A percentile compares a stretch with the other conserved stretches of the same genome.
These are phyloP conservation scores for Elgaria multicarinata DNA, from an alignment of 2,113 vertebrate species.

Conservation along the genomic window DNA sequence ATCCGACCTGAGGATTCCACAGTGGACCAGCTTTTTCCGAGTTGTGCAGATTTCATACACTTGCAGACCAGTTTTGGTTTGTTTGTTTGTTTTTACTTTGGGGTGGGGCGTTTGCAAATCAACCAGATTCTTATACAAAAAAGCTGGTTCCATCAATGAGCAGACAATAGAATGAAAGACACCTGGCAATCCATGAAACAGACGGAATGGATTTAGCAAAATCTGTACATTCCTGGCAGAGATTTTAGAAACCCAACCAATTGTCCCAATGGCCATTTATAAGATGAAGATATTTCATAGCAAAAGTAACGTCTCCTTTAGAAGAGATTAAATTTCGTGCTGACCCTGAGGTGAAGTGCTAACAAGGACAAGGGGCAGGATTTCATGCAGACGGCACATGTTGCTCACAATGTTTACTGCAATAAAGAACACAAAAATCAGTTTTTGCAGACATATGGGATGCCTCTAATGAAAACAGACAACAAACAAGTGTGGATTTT, in stretches of 20 bases:
- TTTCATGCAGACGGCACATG: neutral
- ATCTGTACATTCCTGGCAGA: neutral
- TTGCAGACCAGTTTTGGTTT: too few relatives aligned
- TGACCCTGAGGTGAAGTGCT: neutral
- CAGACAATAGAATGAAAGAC: too few relatives aligned
- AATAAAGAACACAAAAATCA: conserved; percentile 12
- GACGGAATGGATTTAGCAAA: too few relatives aligned
- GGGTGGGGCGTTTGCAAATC: too few relatives aligned
- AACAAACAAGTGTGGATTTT: neutral
- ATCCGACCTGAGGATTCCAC: too few relatives aligned
- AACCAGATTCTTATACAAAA: too few relatives aligned
- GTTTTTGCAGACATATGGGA: neutral
- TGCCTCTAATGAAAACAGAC: conserved; percentile 2
- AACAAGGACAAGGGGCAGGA: neutral
- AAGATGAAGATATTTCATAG: neutral
- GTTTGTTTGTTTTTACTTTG: too few relatives aligned
- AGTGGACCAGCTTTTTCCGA: too few relatives aligned
- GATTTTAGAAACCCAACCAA: neutral
- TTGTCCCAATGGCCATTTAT: neutral
- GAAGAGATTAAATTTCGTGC: neutral
- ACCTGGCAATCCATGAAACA: too few relatives aligned
- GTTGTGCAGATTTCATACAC: too few relatives aligned
- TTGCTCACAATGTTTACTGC: neutral
- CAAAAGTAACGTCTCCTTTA: neutral
- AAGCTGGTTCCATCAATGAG: too few relatives aligned